These are phyloP conservation scores for Turnix velox DNA, from an alignment of 2,113 vertebrate genomes.

Conservation along the genomic window DNA sequence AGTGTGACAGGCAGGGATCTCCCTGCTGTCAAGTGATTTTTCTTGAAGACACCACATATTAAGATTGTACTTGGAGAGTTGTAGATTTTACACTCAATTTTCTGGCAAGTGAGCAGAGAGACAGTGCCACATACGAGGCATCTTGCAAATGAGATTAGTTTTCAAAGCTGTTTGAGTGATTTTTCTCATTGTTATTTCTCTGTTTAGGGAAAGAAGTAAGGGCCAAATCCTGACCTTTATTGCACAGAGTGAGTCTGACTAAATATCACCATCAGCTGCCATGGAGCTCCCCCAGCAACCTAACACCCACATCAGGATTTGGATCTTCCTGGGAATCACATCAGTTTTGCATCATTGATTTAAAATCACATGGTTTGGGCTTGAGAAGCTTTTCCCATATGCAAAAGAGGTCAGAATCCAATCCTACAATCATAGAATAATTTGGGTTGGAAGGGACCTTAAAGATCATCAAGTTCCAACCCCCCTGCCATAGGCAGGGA, in stretches of 20 bases:
- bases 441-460: no score
- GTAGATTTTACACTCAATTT: background rate
- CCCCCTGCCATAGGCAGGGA: no score
- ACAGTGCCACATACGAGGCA: background rate
- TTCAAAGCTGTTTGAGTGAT: background rate
- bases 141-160: background rate
- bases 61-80: background rate
- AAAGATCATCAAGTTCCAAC: no score
- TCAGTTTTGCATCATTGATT: background rate
- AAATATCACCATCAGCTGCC: background rate
- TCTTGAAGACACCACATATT: background rate
- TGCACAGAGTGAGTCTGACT: background rate
- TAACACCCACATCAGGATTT: background rate
- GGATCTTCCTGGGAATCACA: background rate
- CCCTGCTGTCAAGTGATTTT: background rate
- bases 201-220: background rate
- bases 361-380: background rate
- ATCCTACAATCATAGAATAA: no score
- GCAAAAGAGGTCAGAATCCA: background rate
- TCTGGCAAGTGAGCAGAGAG: background rate
- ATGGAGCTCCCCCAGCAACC: background rate
- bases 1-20: conserved; percentile 25
- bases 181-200: background rate
- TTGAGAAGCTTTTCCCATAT: background rate
- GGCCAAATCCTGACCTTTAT: background rate